Base-by-base conservation (phyloP, 2,797 vertebrate species). In the Eremophila alpestris region DNA sequence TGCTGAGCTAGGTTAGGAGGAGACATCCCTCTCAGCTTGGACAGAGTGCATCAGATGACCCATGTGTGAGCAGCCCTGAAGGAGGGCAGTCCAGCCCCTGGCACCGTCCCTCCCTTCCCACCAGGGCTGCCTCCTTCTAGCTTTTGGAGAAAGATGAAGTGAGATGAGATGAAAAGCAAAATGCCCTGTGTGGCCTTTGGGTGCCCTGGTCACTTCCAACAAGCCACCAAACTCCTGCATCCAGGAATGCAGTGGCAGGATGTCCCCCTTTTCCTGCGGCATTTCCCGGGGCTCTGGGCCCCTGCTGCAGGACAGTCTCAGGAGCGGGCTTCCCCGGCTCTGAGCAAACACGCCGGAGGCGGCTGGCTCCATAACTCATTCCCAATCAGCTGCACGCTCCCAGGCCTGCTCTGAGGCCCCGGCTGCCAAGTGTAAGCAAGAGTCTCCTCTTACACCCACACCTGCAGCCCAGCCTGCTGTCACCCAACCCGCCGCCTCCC, bases 381-480 rank as follows among this genome's bases (percentile, higher is more conserved):
- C 77, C 92, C 83, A 87, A 84, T 92, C 93, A 90, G 88, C 93
- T 86, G 90, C 10, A 18, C 36, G 54, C 73, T 86, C 76, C 88
- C 41, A 30, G 80, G 59, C 55, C 87, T 38, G 58, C 83, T 65
- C 3, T 40, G 2, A 82, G 59, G 74, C 34, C 84, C 55, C 1
- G 16, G 64, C 96, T 96, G 93, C 91, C 84, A 92, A 95, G 94
- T 80, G 81, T 70, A 63, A 82, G 7, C 48, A 9, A 54, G 2
- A 48, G 91, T 91, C 95, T 94, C 93, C 69, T 85, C 84, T 95
- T 94, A 93, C 91, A 91, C 6, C 49, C 87, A 83, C 89, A 90
- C 94, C 95, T 92, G 95, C 91, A 93, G 87, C 84, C 94, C 89
- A 79, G 86, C 43, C 62, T 86, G 80, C 86, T 93, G 89, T 85